A percentile compares a stretch with the other conserved stretches of the same genome.
These are phyloP conservation scores for Troides oblongomaculatus DNA, from an alignment of 2,888 invertebrate genomes.

Conservation along the genomic window DNA sequence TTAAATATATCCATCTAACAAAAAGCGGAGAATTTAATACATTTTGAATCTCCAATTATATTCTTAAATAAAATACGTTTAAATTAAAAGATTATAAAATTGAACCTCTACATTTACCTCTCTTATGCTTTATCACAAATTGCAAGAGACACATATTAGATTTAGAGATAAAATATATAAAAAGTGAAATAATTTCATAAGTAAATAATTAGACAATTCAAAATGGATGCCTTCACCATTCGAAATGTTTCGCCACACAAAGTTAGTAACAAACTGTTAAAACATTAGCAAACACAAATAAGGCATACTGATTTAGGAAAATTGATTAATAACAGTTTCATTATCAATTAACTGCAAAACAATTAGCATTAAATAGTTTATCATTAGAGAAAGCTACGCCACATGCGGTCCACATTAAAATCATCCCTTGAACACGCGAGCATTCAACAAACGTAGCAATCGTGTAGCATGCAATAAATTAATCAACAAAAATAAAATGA, in stretches of 20 bases:
- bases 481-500: conserved; percentile 57
- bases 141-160: conserved; percentile 45
- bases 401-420: conserved; percentile 21
- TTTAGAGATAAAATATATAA: background rate
- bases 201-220: background rate
- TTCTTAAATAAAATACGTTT: conserved; percentile 69
- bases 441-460: conserved; percentile 44
- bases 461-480: conserved; percentile 66
- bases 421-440: conserved; percentile 34
- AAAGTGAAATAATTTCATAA: background rate
- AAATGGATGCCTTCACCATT: background rate
- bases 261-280: background rate
- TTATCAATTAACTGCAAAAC: background rate
- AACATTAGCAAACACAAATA: background rate
- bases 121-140: conserved; percentile 57
- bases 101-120: conserved; percentile 61
- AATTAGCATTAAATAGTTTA: background rate
- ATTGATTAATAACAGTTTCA: background rate
- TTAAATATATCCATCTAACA: conserved; percentile 64
- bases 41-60: conserved; percentile 62
- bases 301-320: background rate
- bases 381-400: conserved; percentile 36
- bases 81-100: conserved; percentile 64
- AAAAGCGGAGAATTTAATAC: conserved; percentile 65
- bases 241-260: background rate